Base-by-base conservation (phyloP, 92 coral and sea anemone genomes). In the Isaurus tuberculatus region DNA sequence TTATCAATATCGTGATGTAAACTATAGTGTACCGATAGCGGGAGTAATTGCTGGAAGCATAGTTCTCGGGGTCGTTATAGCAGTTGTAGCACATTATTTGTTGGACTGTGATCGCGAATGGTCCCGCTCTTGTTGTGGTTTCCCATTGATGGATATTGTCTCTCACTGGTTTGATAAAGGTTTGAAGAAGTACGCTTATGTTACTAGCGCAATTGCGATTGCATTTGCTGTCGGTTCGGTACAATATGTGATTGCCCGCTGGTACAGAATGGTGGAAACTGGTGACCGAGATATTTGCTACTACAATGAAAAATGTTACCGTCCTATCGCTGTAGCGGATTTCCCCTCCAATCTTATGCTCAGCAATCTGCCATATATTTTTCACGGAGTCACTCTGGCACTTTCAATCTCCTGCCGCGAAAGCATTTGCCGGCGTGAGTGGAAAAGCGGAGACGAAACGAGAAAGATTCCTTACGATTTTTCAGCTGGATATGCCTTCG, bases 271-370 rank as follows among this genome's bases (percentile, higher is more conserved):
- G 98, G 88, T 93, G 14, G 72, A 88, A 44, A 87, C 86, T 20
- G 98, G 98, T 9, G 68, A 95, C 84, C 97, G 98, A 22, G 98
- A 95, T 44, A 87, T 89, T 26, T 95, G 98, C 75, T 95, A 93
- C 88, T 95, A 95, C 88, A 95, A 95, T 67, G 98, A 95, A 72
- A 80, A 80, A 16, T 95, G 97, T 70, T 95, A 95, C 87, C 88
- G 98, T 29, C 92, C 98, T 13, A 91, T 92, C 23, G 88, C 95
- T 19, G 25, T 87, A 28, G 90, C 89, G 4, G 98, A 95, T 55
- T 46, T 95, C 27, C 98, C 98, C 0, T 95, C 90, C 19, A 95
- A 95, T 79, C 77, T 95, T 81, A 88, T 94, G 90, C 79, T 91
- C 84, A 95, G 98, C 83, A 95, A 95, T 66, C 86, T 95, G 2